Percentiles rank a stretch among this genome's conserved stretches.
Conservation (phyloP, 92 coral and sea anemone genomes). For the Ricordea florida region DNA sequence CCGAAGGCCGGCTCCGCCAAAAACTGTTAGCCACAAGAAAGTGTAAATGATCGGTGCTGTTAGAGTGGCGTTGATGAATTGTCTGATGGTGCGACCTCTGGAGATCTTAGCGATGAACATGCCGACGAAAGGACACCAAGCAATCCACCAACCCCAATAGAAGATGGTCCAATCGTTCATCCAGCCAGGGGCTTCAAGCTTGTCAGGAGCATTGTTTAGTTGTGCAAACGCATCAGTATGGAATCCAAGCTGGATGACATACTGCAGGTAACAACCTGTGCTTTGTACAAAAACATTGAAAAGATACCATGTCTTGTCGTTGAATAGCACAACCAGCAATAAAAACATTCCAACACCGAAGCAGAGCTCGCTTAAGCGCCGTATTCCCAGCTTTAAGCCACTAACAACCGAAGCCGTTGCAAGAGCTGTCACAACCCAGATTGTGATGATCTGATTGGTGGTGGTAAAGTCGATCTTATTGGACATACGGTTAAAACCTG, state of each 20-base stretch:
- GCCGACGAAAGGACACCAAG: slow-evolving; percentile 93
- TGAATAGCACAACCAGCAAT: slow-evolving; percentile 81
- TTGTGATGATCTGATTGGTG: slow-evolving; percentile 77
- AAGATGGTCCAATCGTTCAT: slow-evolving; percentile 93
- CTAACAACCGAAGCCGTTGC: slow-evolving; percentile 90
- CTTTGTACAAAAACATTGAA: slow-evolving; percentile 86
- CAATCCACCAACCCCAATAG: slow-evolving; percentile 99
- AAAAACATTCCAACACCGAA: slow-evolving; percentile 83
- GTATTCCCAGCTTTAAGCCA: slow-evolving; percentile 91
- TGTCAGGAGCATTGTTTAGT: slow-evolving; percentile 86
- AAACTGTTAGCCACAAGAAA: slow-evolving; percentile 81
- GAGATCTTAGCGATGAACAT: slow-evolving; percentile 93
- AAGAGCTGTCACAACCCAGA: slow-evolving; percentile 84
- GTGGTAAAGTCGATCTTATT: slow-evolving; percentile 52
- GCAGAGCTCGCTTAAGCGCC: slow-evolving; percentile 89
- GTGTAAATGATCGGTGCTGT: slow-evolving; percentile 74
- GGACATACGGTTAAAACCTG: slow-evolving; percentile 77
- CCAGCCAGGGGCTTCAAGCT: slow-evolving; percentile 75
- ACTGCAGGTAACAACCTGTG: slow-evolving; percentile 86
- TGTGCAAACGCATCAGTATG: slow-evolving; percentile 97
- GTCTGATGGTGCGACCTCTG: slow-evolving; percentile 81
- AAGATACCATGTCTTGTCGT: slow-evolving; percentile 89
- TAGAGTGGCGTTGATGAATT: slow-evolving; percentile 79
- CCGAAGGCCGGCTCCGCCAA: slow-evolving; percentile 79
- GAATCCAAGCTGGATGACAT: slow-evolving; percentile 83